phyloP scores from a whole-genome alignment of 2,797 vertebrate species.

The Merluccius polli region DNA sequence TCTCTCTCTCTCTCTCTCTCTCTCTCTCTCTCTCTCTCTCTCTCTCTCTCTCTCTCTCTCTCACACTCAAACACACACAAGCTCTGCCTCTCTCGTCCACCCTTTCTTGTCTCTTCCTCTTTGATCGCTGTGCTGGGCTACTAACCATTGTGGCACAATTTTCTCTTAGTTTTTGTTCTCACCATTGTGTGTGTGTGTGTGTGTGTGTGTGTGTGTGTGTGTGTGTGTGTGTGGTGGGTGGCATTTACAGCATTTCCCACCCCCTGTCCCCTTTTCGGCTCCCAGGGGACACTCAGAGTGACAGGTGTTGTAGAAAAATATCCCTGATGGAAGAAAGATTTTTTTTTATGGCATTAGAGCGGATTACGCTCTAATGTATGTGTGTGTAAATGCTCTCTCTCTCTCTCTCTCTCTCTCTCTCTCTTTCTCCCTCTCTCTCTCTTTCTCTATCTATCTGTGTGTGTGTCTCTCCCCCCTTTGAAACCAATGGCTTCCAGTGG shows the following conservation, averaged over 20 bases:
- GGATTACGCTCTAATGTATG: slow-evolving; percentile 38
- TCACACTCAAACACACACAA: too few species aligned
- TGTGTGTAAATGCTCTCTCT: not conserved
- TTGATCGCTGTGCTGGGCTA: not conserved
- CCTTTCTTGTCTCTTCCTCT: not conserved
- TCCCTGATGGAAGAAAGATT: not conserved
- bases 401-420: not conserved
- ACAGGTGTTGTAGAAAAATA: slow-evolving; percentile 3
- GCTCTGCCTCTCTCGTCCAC: not conserved
- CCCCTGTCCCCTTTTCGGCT: not conserved
- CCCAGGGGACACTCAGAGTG: slow-evolving; percentile 14
- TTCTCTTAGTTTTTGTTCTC: not conserved
- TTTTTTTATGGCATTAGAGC: slow-evolving; percentile 40
- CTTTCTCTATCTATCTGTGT: not conserved
- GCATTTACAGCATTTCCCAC: not conserved
- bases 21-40: not conserved
- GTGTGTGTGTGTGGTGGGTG: not conserved
- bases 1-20: too few species aligned
- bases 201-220: too few species aligned
- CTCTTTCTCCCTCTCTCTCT: not conserved
- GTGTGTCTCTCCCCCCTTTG: not conserved
- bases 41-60: not conserved
- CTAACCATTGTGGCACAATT: not conserved
- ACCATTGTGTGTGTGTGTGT: too few species aligned
- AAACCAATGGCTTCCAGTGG: too few species aligned